Evolutionary conservation across 2,797 vertebrate species (phyloP), one percentile per base, ranked within the genome.

Genomic region (Thalassophryne amazonica): DNA sequence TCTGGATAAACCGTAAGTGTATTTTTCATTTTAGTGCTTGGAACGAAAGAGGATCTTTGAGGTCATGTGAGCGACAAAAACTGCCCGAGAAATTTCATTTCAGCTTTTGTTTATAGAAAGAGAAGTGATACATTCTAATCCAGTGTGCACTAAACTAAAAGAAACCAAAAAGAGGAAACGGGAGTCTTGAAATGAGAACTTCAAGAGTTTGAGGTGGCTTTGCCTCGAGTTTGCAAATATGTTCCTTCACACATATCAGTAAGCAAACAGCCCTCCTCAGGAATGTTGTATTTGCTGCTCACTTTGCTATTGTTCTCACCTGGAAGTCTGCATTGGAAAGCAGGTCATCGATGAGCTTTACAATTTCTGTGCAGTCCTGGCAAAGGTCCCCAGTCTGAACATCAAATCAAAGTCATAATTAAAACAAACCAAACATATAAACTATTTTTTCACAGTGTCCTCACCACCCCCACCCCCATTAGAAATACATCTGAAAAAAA

Each of bases 351-450:
- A 91, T 46, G 3, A 89, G 73, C 52, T 81, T 57, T 58, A 90
- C 61, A 69, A 91, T 89, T 39, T 87, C 43, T 24, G 76, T 86
- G 56, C 90, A 92, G 73, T 91, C 89, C 53, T 88, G 49, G 67
- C 90, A 92, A 40, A 64, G 23, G 25, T 87, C 80, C 3, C 79
- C 81, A 3, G 5, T 72, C 87, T 91, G 69, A 11, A 36, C 8
- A 46, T 3, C 24, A 57, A 70, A 15, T 18, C 9, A 54, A 31
- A 25, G 17, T 11, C 17, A 31, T 1, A 4, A 33, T 45, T 1
- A 34, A 38, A 18, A 13, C 35, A 3, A 17, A 43, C 40, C 0
- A 35, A 17, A 2, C 3, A 13, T 6, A 2, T 7, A 9, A 47
- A 21, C 7, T 21, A 9, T 10, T 17, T 29, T 7, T n/a, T n/a